Base-by-base conservation (phyloP, 2,797 vertebrate species). In the Syndactyla subalaris region DNA sequence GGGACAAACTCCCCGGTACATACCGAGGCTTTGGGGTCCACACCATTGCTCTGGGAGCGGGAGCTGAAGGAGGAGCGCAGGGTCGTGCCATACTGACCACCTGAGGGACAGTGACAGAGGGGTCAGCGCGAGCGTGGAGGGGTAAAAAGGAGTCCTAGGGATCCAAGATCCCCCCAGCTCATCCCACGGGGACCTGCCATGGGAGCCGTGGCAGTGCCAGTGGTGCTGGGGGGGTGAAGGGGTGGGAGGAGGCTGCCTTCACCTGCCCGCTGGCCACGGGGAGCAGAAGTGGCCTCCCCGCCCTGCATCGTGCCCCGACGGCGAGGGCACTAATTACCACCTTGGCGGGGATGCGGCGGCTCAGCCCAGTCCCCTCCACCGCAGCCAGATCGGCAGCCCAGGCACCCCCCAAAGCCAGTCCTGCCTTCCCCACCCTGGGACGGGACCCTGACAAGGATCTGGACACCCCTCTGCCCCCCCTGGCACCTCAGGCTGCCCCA, bases 21-120 rank as follows among this genome's bases (percentile, higher is more conserved):
- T 92, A 98, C 98, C 73, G 97, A 80, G 71, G 78, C 16, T 70
- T 93, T 95, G 76, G 87, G 9, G 8, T 98, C 97, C 46, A 93
- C 77, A 2, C 96, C 96, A 9, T 97, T 97, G 78, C 90, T 96
- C 93, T 98, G 98, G 30, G 98, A 98, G 55, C 96, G 95, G 36
- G 98, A 98, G 78, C 98, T 98, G 96, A 98, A 98, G 91, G 97
- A 49, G 24, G 24, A 77, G 85, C 48, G 95, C 83, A 96, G 54
- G 16, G 95, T 88, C 12, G 97, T 96, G 81, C 96, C 38, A 3
- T 94, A 96, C 41, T 94, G 97, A 34, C 36, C 41, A 5, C 95
- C 97, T 97, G 81, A 5, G 1, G 67, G 63, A 63, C 2, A 2
- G 48, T 2, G 43, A 88, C 7, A 7, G 43, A 39, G 41, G 22